These are phyloP conservation scores for Gastrophryne carolinensis DNA, from an alignment of 2,797 vertebrate species.

Conservation along the genomic window DNA sequence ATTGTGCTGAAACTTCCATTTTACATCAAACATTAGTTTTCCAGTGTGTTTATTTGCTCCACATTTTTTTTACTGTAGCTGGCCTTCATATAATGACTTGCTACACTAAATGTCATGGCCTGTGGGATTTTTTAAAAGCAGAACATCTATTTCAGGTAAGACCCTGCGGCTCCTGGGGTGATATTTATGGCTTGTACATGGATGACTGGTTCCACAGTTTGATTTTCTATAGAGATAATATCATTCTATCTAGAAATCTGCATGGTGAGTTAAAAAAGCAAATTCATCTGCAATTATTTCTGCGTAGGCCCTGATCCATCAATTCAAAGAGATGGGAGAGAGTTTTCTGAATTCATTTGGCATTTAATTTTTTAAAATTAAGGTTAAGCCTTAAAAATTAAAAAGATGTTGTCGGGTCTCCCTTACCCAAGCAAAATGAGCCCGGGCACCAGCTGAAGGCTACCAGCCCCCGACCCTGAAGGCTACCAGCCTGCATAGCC, in stretches of 20 bases:
- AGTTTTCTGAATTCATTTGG: no score
- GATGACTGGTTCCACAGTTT: not conserved
- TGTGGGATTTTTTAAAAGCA: constrained; percentile 5
- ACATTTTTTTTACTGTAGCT: not conserved
- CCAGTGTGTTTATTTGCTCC: not conserved
- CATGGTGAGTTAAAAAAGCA: no score
- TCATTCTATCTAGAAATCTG: not conserved
- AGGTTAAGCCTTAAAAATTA: no score
- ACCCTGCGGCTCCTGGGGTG: not conserved
- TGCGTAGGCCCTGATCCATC: no score
- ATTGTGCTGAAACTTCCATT: constrained; percentile 1
- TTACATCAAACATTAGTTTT: not conserved
- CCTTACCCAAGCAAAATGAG: no score
- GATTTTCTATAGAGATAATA: not conserved
- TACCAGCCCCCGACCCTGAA: no score
- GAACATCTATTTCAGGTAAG: constrained; percentile 18
- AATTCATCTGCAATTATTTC: no score
- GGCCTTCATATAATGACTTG: constrained; percentile 12
- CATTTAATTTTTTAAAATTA: no score
- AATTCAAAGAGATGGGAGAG: no score
- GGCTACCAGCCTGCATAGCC: no score
- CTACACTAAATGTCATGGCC: constrained; percentile 22
- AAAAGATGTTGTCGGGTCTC: no score
- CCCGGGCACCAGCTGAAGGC: no score
- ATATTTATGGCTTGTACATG: not conserved